Conservation (phyloP, 2,113 vertebrate genomes). For the Zootoca vivipara region DNA sequence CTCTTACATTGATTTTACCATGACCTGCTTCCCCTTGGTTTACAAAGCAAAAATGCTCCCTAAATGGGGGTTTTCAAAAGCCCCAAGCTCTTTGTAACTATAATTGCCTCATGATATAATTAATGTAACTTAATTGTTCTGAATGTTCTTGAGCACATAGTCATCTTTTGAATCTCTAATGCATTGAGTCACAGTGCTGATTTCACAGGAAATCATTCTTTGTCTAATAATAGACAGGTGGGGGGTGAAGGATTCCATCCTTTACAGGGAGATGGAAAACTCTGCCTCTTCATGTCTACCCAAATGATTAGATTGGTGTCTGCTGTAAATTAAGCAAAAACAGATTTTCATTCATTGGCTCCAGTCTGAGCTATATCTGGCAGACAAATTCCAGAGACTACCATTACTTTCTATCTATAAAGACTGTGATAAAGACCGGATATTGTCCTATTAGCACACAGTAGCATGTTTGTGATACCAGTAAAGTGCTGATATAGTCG, state of each 20-base stretch:
- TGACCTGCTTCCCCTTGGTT: constrained; percentile 34
- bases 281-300: constrained; percentile 53
- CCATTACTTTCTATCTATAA: constrained; percentile 51
- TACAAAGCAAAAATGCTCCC: constrained; percentile 60
- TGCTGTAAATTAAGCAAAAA: constrained; percentile 45
- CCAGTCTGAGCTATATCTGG: constrained; percentile 59
- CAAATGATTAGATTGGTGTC: constrained; percentile 53
- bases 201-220: constrained; percentile 67
- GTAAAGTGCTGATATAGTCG: constrained; percentile 29
- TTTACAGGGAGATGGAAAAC: constrained; percentile 40
- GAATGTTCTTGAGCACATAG: constrained; percentile 71
- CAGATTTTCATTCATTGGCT: constrained; percentile 58
- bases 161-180: constrained; percentile 65
- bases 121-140: constrained; percentile 75
- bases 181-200: constrained; percentile 59
- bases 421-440: constrained; percentile 56
- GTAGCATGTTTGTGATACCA: constrained; percentile 38
- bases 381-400: constrained; percentile 53
- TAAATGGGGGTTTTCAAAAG: constrained; percentile 55
- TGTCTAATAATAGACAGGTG: constrained; percentile 65
- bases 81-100: constrained; percentile 63
- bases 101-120: constrained; percentile 74
- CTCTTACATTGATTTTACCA: constrained; percentile 1
- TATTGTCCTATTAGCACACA: constrained; percentile 36
- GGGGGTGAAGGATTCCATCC: constrained; percentile 53